phyloP scores from a whole-genome alignment of 2,888 invertebrate species.

The Philaethria dido region DNA sequence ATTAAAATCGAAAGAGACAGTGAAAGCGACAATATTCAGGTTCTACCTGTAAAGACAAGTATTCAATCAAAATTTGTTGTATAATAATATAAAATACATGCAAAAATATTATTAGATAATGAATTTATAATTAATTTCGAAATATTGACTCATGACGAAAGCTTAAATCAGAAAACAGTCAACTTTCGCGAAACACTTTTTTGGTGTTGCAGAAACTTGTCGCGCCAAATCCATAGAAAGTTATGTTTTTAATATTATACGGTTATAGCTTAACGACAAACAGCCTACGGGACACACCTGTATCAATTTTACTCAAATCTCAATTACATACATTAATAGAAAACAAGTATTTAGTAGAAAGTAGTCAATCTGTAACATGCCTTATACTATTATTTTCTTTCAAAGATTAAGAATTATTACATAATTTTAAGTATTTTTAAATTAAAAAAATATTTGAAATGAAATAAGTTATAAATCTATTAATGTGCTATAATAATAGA shows the following conservation, averaged over 20 bases:
- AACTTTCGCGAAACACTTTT: slow-evolving; percentile 36
- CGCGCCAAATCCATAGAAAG: slow-evolving; percentile 30
- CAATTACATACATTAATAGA: slow-evolving; percentile 16
- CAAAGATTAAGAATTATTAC: not conserved
- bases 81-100: not conserved
- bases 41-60: not conserved
- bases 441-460: too few relatives aligned
- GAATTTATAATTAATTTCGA: not conserved
- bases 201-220: slow-evolving; percentile 31
- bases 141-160: slow-evolving; percentile 24
- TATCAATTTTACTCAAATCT: slow-evolving; percentile 11
- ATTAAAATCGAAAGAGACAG: slow-evolving; percentile 8
- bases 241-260: slow-evolving; percentile 22
- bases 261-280: not conserved
- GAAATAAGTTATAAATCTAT: too few relatives aligned
- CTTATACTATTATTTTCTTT: not conserved
- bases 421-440: too few relatives aligned
- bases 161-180: slow-evolving; percentile 26
- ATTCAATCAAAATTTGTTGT: not conserved
- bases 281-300: not conserved
- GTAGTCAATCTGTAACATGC: not conserved
- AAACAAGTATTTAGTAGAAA: slow-evolving; percentile 17
- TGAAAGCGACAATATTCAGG: not conserved
- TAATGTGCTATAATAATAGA: too few relatives aligned
- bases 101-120: not conserved